These are phyloP conservation scores for Drosophila meridiana DNA, from an alignment of 2,888 invertebrate genomes.

Conservation along the genomic window DNA sequence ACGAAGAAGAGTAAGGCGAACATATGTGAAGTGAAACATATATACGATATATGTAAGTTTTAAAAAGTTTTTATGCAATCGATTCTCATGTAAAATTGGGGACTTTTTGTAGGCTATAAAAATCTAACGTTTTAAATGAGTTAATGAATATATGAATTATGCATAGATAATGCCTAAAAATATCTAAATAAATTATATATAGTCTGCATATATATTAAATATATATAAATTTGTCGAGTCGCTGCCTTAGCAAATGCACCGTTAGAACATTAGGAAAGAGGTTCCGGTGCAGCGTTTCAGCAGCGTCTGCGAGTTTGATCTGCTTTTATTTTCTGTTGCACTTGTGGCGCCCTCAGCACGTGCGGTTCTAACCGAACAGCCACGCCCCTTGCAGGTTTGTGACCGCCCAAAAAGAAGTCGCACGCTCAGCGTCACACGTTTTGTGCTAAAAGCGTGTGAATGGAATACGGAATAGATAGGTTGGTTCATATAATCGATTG, in stretches of 20 bases:
- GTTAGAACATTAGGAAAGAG: conserved; percentile 92
- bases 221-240: conserved; percentile 64
- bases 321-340: conserved; percentile 90
- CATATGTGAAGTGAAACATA: not conserved
- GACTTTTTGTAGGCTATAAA: too few species aligned
- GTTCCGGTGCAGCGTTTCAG: conserved; percentile 90
- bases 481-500: too few species aligned
- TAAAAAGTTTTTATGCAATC: not conserved
- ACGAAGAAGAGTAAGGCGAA: not conserved
- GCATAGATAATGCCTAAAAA: not conserved
- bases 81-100: not conserved
- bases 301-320: conserved; percentile 85
- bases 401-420: conserved; percentile 50
- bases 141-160: not conserved
- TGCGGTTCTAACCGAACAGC: conserved; percentile 44
- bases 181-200: not conserved
- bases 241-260: conserved; percentile 87
- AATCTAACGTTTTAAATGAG: not conserved
- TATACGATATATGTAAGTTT: not conserved
- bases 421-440: conserved; percentile 80
- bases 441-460: conserved; percentile 83
- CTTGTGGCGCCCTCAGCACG: conserved; percentile 85
- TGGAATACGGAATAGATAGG: too few species aligned
- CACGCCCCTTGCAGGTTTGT: conserved; percentile 6
- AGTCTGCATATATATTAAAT: not conserved